Evolutionary conservation across 2,797 vertebrate species (phyloP), one percentile per base, ranked within the genome.

Genomic region (Ambastaia sidthimunki): DNA sequence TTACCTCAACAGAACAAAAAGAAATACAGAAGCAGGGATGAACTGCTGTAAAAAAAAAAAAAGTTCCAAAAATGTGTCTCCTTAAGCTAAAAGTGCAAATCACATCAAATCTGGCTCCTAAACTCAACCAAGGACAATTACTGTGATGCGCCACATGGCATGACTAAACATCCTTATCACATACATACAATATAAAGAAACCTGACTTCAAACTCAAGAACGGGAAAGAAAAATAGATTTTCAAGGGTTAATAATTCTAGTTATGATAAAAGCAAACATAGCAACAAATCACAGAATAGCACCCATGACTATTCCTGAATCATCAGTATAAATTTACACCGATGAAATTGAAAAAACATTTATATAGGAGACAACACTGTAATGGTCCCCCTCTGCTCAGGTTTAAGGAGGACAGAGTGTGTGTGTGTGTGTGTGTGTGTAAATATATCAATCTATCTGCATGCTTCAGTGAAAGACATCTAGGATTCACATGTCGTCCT

Each of bases 401-500:
- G 47, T 50, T 63, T 62, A 62, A 59, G n/a, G 54, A 69, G 52
- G 15, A 80, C 21, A 50, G 7, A 68, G 9, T 16, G 37, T 52
- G 80, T 65, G 52, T 59, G 55, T 54, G 19, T 74, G n/a, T 54
- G 19, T 34, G 7, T 34, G 34, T 34, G 21, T 19, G 37, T 63
- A 50, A 4, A 19, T 44, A 3, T 28, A 23, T 71, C 44, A 65
- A 75, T 83, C 63, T 63, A 62, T 74, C 54, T 6, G 48, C 71
- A 16, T 70, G 55, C 73, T 54, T 62, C 25, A 1, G 48, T 18
- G 55, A 54, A 83, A 76, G 9, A 1, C 28, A n/a, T 11, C 41
- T 66, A 0, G 31, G 54, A 3, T 74, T 98, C 94, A 99, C 90
- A 99, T 96, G 86, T 99, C 97, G 48, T 99, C 97, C 84, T 98